A percentile compares a stretch with the other conserved stretches of the same genome.
phyloP scores from a whole-genome alignment of 2,113 vertebrate species.

The Vicugna pacos region DNA sequence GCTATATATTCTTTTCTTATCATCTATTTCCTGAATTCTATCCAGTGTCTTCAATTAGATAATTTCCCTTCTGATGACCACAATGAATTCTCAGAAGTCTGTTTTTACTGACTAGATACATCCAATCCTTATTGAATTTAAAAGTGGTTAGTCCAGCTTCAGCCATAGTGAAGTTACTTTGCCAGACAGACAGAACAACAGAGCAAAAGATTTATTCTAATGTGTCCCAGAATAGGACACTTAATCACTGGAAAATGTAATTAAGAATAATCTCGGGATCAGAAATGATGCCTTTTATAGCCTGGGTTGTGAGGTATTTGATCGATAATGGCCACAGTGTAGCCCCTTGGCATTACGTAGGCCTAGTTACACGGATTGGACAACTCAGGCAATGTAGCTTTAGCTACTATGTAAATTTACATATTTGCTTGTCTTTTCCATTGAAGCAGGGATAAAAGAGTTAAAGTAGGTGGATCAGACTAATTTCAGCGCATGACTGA shows the following conservation, averaged over 20 bases:
- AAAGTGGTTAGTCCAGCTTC: neutral
- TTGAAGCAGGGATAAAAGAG: neutral
- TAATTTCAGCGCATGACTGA: neutral
- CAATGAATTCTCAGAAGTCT: neutral
- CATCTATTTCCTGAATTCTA: neutral
- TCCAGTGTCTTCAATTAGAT: neutral
- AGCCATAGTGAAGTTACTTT: slow-evolving; percentile 19
- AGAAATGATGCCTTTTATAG: neutral
- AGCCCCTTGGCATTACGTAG: neutral
- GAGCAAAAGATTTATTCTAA: slow-evolving; percentile 41
- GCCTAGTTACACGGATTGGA: neutral
- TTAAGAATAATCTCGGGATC: slow-evolving; percentile 42
- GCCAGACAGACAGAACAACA: neutral
- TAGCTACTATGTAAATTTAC: slow-evolving; percentile 14
- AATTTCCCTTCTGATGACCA: neutral
- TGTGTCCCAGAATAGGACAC: neutral
- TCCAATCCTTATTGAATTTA: neutral
- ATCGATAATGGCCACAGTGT: neutral
- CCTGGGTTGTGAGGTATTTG: neutral
- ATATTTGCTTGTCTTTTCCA: neutral
- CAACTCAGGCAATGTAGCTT: neutral
- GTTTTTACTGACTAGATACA: neutral
- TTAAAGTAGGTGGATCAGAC: slow-evolving; percentile 18
- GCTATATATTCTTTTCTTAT: neutral
- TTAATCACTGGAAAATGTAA: slow-evolving; percentile 49